These are phyloP conservation scores for Lepidostoma basale DNA, from an alignment of 1,140 invertebrate genomes.

Conservation along the genomic window DNA sequence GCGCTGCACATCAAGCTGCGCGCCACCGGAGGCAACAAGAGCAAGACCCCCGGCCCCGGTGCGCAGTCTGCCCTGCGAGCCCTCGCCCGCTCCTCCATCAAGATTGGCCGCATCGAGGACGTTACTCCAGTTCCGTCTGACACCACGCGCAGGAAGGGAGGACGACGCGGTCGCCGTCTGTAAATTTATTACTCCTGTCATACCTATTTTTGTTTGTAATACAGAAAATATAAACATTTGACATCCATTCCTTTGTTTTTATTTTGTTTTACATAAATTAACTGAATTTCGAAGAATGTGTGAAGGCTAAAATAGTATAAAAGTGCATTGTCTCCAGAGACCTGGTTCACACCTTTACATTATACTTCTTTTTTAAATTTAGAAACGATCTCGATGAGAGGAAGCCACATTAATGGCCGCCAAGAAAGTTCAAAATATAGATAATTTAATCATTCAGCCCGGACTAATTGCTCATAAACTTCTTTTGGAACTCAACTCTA, in stretches of 20 bases:
- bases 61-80: conserved; percentile 98
- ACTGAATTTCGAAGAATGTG: too few species aligned
- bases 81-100: conserved; percentile 97
- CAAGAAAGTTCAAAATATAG: too few species aligned
- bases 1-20: conserved; percentile 98
- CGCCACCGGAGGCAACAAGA: conserved; percentile 98
- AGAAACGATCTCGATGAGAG: too few species aligned
- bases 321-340: too few species aligned
- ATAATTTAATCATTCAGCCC: too few species aligned
- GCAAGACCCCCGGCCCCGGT: conserved; percentile 97
- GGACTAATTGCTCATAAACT: too few species aligned
- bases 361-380: too few species aligned
- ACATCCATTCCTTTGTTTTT: not conserved
- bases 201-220: conserved; percentile 29
- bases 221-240: conserved; percentile 40
- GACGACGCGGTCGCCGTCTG: conserved; percentile 97
- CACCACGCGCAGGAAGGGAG: conserved; percentile 98
- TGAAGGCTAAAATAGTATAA: too few species aligned
- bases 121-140: conserved; percentile 99
- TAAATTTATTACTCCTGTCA: conserved; percentile 63
- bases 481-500: too few species aligned
- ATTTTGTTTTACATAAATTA: too few species aligned
- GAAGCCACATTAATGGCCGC: too few species aligned
- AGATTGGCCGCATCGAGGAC: conserved; percentile 99
- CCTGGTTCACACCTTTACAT: too few species aligned